Evolutionary conservation across 2,113 vertebrate species (phyloP).

Genomic region (Murina feae): DNA sequence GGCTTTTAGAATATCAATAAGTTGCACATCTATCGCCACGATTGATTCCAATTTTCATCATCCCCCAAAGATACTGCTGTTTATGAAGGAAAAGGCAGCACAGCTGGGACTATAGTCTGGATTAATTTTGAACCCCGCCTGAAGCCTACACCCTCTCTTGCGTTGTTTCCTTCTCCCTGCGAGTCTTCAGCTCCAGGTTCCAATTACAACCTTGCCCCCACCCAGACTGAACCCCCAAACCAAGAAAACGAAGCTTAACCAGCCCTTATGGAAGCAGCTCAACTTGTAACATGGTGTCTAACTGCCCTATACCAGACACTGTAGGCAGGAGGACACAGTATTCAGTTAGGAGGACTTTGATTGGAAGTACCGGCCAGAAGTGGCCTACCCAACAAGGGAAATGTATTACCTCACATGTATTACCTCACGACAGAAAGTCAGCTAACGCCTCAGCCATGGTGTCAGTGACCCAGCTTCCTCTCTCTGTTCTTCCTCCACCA

Average conservation of each 20-base stretch:
- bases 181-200: neutral
- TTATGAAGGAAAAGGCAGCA: neutral
- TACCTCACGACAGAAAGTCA: neutral
- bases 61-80: neutral
- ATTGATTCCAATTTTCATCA: neutral
- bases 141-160: neutral
- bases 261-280: neutral
- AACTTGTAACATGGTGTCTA: neutral
- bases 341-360: neutral
- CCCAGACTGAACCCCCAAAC: neutral
- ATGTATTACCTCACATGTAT: neutral
- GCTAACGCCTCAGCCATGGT: neutral
- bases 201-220: neutral
- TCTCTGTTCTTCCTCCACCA: neutral
- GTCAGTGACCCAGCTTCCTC: neutral
- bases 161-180: neutral
- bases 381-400: neutral
- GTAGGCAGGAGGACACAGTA: neutral
- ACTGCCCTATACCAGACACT: neutral
- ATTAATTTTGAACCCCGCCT: neutral
- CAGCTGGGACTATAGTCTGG: neutral
- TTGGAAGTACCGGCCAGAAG: neutral
- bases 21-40: neutral
- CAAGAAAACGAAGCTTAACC: neutral
- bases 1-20: neutral